Conservation (phyloP, 1,140 invertebrate genomes). For the Argopecten irradians region DNA sequence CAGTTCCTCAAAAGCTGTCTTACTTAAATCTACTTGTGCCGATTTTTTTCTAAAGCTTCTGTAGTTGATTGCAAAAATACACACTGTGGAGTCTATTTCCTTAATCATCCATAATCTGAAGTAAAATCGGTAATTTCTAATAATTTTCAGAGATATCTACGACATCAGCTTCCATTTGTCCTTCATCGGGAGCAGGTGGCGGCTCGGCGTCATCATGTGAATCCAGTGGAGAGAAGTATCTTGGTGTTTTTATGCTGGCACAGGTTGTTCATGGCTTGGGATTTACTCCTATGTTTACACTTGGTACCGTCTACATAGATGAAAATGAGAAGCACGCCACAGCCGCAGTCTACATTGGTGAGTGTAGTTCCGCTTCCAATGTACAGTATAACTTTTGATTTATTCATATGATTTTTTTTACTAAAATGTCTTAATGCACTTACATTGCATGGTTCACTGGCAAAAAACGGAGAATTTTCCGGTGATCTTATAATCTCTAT, state of each 20-base stretch:
- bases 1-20: no score
- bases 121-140: background rate
- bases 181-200: background rate
- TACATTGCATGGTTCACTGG: no score
- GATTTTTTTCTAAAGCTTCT: no score
- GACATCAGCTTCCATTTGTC: background rate
- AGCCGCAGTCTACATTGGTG: slow-evolving; percentile 62
- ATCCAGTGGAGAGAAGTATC: slow-evolving; percentile 47
- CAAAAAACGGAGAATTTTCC: no score
- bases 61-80: no score
- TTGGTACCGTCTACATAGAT: slow-evolving; percentile 62
- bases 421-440: no score
- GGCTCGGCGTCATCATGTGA: slow-evolving; percentile 40
- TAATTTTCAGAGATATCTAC: background rate
- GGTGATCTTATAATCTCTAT: no score
- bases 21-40: no score
- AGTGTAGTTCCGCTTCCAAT: background rate
- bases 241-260: slow-evolving; percentile 57
- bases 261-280: slow-evolving; percentile 63
- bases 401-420: no score
- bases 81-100: no score
- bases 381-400: no score
- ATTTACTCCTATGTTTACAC: slow-evolving; percentile 63
- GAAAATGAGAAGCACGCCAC: slow-evolving; percentile 55
- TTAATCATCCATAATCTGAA: background rate